phyloP scores from a whole-genome alignment of 1,140 invertebrate genomes.

The Atopsyche davidsoni region DNA sequence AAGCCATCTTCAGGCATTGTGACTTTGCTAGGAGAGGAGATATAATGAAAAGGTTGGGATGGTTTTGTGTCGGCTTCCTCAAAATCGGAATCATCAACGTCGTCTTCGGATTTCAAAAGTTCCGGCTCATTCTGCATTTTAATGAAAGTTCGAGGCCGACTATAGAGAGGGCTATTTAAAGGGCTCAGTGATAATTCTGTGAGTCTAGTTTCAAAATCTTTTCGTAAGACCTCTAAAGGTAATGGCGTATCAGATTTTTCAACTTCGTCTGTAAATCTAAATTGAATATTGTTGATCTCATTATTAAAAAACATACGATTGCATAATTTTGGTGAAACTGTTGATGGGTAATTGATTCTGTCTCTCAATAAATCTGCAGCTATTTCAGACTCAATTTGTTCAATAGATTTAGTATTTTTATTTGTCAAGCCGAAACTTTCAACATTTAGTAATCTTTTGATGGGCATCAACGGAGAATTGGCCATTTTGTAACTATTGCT shows the following conservation, averaged over 20 bases:
- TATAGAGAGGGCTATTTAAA: conserved; percentile 38
- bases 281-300: conserved; percentile 25
- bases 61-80: conserved; percentile 36
- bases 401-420: conserved; percentile 47
- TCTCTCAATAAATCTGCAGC: conserved; percentile 59
- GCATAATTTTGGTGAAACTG: conserved; percentile 47
- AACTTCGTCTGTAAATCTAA: conserved; percentile 25
- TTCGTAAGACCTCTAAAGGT: conserved; percentile 15
- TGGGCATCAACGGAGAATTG: conserved; percentile 61
- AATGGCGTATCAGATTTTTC: conserved; percentile 15
- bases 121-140: conserved; percentile 31
- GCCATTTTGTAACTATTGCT: conserved; percentile 83
- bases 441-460: conserved; percentile 44
- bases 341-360: conserved; percentile 63
- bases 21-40: conserved; percentile 48
- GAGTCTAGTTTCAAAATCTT: conserved; percentile 38
- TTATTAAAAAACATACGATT: conserved; percentile 25
- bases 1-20: conserved; percentile 49
- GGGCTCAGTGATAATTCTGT: conserved; percentile 42
- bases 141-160: conserved; percentile 19
- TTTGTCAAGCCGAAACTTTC: conserved; percentile 41
- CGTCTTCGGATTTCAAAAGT: conserved; percentile 18
- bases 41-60: conserved; percentile 37
- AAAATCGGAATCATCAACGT: conserved; percentile 41
- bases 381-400: conserved; percentile 54